Percentiles rank a stretch among this genome's conserved stretches.
Evolutionary conservation across 2,888 invertebrate genomes (phyloP).

Genomic region (Phymatocera aterrima): DNA sequence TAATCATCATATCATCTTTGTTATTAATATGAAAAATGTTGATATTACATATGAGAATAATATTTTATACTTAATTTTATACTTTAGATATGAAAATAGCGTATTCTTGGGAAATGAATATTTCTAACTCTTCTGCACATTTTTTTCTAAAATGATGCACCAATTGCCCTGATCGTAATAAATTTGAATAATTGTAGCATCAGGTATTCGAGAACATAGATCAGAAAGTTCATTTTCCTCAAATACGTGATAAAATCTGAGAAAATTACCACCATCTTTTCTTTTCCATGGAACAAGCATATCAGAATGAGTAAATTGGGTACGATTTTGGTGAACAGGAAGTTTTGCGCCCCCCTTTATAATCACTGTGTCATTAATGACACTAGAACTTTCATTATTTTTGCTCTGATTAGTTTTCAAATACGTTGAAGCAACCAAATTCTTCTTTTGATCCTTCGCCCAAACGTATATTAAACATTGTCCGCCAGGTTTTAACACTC

Average conservation of each 20-base stretch:
- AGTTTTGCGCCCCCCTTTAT: conserved; percentile 72
- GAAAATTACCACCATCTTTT: conserved; percentile 77
- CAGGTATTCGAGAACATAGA: conserved; percentile 78
- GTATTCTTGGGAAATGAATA: not conserved
- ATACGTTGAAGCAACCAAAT: conserved; percentile 82
- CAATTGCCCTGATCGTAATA: conserved; percentile 99
- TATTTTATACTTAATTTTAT: not conserved
- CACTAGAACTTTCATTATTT: conserved; percentile 75
- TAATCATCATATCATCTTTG: no score
- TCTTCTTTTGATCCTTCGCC: conserved; percentile 91
- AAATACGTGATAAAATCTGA: conserved; percentile 96
- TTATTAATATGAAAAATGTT: not conserved
- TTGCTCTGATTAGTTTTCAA: conserved; percentile 76
- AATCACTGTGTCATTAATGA: conserved; percentile 57
- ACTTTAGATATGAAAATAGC: not conserved
- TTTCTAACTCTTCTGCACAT: not conserved
- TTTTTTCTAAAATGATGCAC: conserved; percentile 88
- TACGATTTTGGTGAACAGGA: conserved; percentile 93
- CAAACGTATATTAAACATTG: conserved; percentile 94
- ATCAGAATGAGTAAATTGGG: conserved; percentile 93
- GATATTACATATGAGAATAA: no score
- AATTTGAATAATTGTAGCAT: conserved; percentile 79
- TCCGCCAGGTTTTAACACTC: conserved; percentile 85
- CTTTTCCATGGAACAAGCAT: conserved; percentile 97
- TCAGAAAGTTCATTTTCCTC: conserved; percentile 86